Evolutionary conservation across 2,113 vertebrate genomes (phyloP).

Genomic region (Syngnathus typhle): DNA sequence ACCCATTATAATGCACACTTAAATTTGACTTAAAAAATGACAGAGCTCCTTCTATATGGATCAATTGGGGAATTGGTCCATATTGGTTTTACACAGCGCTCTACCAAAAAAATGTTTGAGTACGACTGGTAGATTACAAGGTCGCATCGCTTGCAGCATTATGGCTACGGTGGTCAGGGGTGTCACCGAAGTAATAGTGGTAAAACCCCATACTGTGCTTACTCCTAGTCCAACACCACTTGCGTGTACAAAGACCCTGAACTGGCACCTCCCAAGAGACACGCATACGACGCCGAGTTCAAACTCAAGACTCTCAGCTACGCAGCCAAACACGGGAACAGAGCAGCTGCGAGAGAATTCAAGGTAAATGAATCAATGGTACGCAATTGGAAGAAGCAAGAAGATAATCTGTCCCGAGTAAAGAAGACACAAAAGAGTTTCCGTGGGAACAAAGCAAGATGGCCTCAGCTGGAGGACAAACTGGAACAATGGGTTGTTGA

Average conservation of each 20-base stretch:
- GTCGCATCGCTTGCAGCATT: too few relatives aligned
- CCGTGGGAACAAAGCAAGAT: constrained; percentile 31
- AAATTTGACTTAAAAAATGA: too few relatives aligned
- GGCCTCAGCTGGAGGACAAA: constrained; percentile 28
- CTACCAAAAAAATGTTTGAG: too few relatives aligned
- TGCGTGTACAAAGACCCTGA: background rate
- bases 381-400: background rate
- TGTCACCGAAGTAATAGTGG: background rate
- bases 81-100: too few relatives aligned
- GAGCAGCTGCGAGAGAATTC: background rate
- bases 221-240: background rate
- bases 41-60: too few relatives aligned
- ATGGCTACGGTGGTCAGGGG: background rate
- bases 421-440: constrained; percentile 34
- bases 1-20: too few relatives aligned
- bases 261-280: background rate
- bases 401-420: constrained; percentile 8
- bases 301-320: background rate
- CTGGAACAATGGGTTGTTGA: constrained; percentile 27
- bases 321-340: too few relatives aligned
- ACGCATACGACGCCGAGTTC: background rate
- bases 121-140: too few relatives aligned
- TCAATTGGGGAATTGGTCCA: too few relatives aligned
- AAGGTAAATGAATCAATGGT: background rate
- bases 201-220: background rate